A percentile compares a stretch with the other conserved stretches of the same genome.
Conservation (phyloP, 2,797 vertebrate genomes). For the Anabas testudineus region DNA sequence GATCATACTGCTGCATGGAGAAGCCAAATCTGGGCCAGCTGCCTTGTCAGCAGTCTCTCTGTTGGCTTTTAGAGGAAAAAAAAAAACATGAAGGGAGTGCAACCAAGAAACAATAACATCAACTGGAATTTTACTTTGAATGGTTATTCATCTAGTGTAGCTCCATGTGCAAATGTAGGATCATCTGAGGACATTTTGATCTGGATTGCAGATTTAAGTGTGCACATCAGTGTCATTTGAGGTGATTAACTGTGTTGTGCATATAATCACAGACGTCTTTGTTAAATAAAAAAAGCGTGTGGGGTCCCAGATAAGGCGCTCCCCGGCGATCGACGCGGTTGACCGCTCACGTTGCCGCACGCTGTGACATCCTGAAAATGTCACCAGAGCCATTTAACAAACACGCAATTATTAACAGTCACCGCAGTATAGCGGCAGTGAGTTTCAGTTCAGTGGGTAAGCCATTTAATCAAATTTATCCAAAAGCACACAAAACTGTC, state of each 20-base stretch:
- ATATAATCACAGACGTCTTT: conserved; percentile 22
- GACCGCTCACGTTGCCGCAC: conserved; percentile 35
- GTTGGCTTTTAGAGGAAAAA: conserved; percentile 40
- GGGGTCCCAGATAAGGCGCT: conserved; percentile 39
- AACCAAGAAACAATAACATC: conserved; percentile 43
- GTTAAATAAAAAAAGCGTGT: conserved; percentile 34
- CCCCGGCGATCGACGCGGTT: conserved; percentile 44
- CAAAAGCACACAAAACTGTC: conserved; percentile 56
- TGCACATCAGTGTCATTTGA: conserved; percentile 21
- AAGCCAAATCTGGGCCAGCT: conserved; percentile 71
- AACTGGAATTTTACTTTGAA: conserved; percentile 29
- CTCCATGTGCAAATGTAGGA: conserved; percentile 13
- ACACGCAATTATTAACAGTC: conserved; percentile 61
- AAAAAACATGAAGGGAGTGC: conserved; percentile 41
- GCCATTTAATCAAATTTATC: conserved; percentile 59
- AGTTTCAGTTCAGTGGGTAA: conserved; percentile 48
- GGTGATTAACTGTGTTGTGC: conserved; percentile 45
- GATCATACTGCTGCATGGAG: conserved; percentile 72
- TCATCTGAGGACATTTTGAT: conserved; percentile 28
- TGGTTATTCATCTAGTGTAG: neutral
- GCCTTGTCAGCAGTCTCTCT: conserved; percentile 77
- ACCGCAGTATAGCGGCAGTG: conserved; percentile 52
- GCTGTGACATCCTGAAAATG: conserved; percentile 56
- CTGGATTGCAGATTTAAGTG: conserved; percentile 9
- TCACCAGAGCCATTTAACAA: conserved; percentile 59